Base-by-base conservation (phyloP, 2,113 vertebrate genomes). In the Rattus rattus region DNA sequence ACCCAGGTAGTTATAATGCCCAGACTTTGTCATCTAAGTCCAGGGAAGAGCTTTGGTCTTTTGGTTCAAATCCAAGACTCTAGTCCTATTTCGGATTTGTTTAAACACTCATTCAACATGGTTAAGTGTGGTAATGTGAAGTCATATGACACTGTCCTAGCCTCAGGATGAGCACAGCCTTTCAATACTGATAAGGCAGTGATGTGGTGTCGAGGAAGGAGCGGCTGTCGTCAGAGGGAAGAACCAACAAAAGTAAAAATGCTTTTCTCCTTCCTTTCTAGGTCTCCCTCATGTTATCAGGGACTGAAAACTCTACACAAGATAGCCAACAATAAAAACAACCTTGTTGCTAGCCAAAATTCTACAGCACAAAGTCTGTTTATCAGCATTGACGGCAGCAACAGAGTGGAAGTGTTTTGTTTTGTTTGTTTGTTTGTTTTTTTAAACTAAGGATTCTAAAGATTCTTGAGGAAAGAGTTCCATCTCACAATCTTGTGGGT, bases 221-320 rank as follows among this genome's bases (percentile, higher is more conserved):
- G 54, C 7, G 47, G 11, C 3, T 20, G 7, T 77, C 43, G 28
- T 61, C 26, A 17, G 24, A 22, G 39, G 56, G 65, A 26, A 83
- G 4, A 85, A 7, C 7, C 28, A 63, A 95, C 63, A 43, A 72
- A 14, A 28, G 77, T 0, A 81, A 49, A 79, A 85, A 77, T 20
- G 14, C 1, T 28, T 49, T 95, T 94, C 84, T 97, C 33, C 83
- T 97, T 89, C 97, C 2, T 70, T 70, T 97, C n/a, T 94, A 98
- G 96, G 80, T 87, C 95, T 96, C 79, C 83, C 95, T 96, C 81
- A 80, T 30, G 1, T 14, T 91, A 61, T 20, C 73, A 69, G 20
- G 88, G 98, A 85, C 7, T 67, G 17, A 94, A 96, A 96, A 95
- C n/a, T 89, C 67, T 2, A 88, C 59, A 36, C 92, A 79, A 90